Evolutionary conservation across 2,113 vertebrate species (phyloP).

Genomic region (Cavia porcellus): DNA sequence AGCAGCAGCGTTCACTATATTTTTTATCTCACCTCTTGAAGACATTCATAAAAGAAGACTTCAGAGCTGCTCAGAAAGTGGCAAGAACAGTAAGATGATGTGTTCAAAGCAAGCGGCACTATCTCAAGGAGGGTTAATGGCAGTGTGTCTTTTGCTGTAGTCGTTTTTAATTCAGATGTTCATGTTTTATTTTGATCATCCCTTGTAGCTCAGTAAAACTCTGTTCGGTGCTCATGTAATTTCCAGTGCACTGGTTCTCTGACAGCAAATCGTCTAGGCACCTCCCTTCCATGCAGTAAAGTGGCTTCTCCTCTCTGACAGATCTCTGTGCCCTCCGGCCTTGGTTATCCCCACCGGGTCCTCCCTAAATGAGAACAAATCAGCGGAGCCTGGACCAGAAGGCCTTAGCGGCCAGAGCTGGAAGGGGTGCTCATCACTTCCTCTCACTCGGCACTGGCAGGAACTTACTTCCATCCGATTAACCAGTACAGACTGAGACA

Average conservation of each 20-base stretch:
- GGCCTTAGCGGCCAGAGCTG: background rate
- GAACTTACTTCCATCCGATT: background rate
- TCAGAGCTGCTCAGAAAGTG: background rate
- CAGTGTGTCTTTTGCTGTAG: background rate
- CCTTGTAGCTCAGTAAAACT: background rate
- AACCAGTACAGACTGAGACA: background rate
- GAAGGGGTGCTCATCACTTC: background rate
- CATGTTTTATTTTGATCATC: background rate
- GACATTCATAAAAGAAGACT: background rate
- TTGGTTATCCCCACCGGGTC: background rate
- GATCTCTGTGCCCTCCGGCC: background rate
- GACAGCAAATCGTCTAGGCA: background rate
- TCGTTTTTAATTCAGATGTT: background rate
- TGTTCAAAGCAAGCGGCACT: background rate
- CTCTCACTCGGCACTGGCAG: background rate
- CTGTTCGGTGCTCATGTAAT: background rate
- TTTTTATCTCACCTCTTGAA: background rate
- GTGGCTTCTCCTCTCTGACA: background rate
- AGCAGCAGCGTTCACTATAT: background rate
- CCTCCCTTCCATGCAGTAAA: background rate
- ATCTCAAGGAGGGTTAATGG: background rate
- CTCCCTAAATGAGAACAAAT: background rate
- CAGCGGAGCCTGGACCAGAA: background rate
- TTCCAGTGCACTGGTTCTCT: background rate
- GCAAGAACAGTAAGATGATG: background rate